Conservation (phyloP, 2,888 invertebrate species). For the Drosophila nigricruria region DNA sequence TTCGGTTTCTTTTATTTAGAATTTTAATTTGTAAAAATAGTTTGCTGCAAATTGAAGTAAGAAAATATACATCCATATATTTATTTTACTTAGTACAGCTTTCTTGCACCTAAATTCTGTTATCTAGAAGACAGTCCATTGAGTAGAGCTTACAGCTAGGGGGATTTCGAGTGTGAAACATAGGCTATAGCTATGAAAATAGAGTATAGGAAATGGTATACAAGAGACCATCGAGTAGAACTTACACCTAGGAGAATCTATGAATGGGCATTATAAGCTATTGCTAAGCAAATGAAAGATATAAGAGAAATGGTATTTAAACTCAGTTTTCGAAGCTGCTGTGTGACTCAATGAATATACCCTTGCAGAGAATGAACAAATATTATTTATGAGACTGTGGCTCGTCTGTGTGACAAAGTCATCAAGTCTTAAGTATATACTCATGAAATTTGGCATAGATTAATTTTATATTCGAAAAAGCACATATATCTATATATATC, state of each 20-base stretch:
- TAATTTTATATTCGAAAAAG: background rate
- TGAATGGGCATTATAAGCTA: background rate
- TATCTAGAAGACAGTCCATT: constrained; percentile 82
- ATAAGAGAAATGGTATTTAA: background rate
- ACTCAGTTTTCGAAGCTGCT: background rate
- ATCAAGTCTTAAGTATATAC: background rate
- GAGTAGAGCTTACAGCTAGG: constrained; percentile 67
- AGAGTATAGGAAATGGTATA: background rate
- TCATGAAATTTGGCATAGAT: background rate
- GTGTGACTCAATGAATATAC: background rate
- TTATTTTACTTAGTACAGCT: constrained; percentile 36
- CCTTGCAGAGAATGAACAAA: background rate
- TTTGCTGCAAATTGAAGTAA: constrained; percentile 51
- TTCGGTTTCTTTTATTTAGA: background rate
- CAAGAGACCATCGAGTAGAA: background rate
- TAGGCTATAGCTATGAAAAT: constrained; percentile 1
- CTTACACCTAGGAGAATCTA: background rate
- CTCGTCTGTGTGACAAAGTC: background rate
- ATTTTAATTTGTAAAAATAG: constrained; percentile 53
- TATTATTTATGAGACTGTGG: background rate
- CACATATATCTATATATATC: background rate
- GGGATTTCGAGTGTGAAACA: background rate
- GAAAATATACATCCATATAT: constrained; percentile 61
- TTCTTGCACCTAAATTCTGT: constrained; percentile 71
- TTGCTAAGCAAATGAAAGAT: background rate